Evolutionary conservation across 2,113 vertebrate species (phyloP), one percentile per base, ranked within the genome.

Genomic region (Marcusenius ussheri): DNA sequence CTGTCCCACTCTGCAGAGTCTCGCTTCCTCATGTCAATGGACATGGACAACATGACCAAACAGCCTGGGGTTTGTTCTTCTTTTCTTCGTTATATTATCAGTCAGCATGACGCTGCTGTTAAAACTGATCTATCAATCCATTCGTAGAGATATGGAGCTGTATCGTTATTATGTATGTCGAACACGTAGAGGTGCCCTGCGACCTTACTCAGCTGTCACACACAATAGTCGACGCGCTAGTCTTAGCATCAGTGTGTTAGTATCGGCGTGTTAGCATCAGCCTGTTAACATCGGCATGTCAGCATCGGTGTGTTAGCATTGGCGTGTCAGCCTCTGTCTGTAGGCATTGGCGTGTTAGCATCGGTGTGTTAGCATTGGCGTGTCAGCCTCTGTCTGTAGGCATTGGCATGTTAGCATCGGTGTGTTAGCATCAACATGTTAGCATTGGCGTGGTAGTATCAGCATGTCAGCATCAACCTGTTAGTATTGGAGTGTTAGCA

Each of bases 21-120:
- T 45, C 95, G 97, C 92, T 99, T 99, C 92, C 95, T 99, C 46
- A 96, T 98, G 45, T 99, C 98, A 19, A 93, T 98, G 95, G 97
- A 98, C 50, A 97, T 97, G 93, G 98, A 99, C 92, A 99, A 99
- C 91, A 98, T 99, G 98, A 99, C 98, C 80, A 99, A 99, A 92
- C 98, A 99, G 92, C 98, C 98, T 17, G 98, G 98, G 97, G 98
- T 99, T 93, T 93, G 97, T 85, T 27, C 45, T 46, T 19, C 6
- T 13, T 42, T 45, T 13, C 6, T 45, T 42, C 8, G 31, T 58
- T 35, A n/a, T 51, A 11, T 50, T 53, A 13, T 53, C 47, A 51
- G 49, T 6, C 15, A 35, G 27, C 85, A 35, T 35, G 5, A 35
- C 49, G 5, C 49, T 19, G 11, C 84, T 53, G 27, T 86, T 51